A percentile compares a stretch with the other conserved stretches of the same genome.
Evolutionary conservation across 2,888 invertebrate species (phyloP).

Genomic region (Andricus quercusramuli): DNA sequence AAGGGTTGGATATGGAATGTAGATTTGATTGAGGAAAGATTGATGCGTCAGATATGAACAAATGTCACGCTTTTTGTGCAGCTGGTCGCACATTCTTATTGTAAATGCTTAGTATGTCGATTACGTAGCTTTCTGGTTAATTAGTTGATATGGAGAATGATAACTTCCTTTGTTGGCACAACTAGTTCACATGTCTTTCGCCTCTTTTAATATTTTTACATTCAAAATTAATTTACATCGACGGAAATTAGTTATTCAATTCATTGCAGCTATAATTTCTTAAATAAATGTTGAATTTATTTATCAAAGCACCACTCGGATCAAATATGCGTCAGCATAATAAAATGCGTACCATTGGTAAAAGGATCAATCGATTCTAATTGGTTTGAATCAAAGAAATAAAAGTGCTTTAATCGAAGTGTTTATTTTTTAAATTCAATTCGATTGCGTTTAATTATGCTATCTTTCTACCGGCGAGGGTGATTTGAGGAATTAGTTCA

Average conservation of each 20-base stretch:
- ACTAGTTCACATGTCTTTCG: not conserved
- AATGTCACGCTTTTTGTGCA: constrained; percentile 22
- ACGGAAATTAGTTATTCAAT: no score
- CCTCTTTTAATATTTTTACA: not conserved
- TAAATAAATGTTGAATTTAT: no score
- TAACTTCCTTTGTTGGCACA: constrained; percentile 5
- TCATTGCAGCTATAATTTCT: no score
- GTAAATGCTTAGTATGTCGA: constrained; percentile 22
- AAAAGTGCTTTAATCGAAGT: not conserved
- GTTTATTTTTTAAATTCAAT: not conserved
- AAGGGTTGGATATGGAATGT: not conserved
- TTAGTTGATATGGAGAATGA: constrained; percentile 13
- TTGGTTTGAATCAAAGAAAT: no score
- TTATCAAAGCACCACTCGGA: no score
- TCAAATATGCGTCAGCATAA: not conserved
- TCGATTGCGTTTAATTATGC: no score
- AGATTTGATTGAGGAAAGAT: constrained; percentile 17
- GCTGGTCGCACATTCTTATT: constrained; percentile 27
- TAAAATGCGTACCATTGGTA: no score
- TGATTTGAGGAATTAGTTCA: no score
- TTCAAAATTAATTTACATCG: not conserved
- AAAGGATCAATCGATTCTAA: no score
- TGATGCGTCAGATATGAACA: not conserved
- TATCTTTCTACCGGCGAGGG: no score
- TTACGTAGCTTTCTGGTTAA: constrained; percentile 28